Evolutionary conservation across 2,888 invertebrate genomes (phyloP), one percentile per base, ranked within the genome.

Genomic region (Meliscaeva auricollis): DNA sequence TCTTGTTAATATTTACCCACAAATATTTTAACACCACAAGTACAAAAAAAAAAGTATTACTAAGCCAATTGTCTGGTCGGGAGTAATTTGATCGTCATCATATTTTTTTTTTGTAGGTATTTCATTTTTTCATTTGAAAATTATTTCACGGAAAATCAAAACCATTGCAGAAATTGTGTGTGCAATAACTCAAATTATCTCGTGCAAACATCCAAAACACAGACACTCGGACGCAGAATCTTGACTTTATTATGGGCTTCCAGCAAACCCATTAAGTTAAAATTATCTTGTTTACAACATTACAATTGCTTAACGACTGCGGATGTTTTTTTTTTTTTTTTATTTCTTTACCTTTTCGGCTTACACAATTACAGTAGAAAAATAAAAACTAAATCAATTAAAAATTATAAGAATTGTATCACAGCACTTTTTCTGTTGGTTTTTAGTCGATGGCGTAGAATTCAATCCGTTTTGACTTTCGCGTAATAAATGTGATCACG

Each of bases 391-490:
- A 26, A 72, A 38, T 20, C 3, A 22, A 17, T 50, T 1, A 41
- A 54, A 17, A 62, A 62, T 17, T 20, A n/a, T 46, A 72, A 76
- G 56, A 50, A 11, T 9, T 41, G 17, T 52, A 75, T 52, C 79
- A 79, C 79, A 68, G 84, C 84, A 84, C 66, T 79, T 79, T 84
- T 79, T n/a, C 11, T 13, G 9, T 62, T n/a, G n/a, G 3, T 20
- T 35, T 13, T 32, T 6, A 7, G 50, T 38, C 26, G 38, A 11
- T 38, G 38, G 13, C 0, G 38, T 46, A 2, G 44, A 70, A 9
- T 50, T 17, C 44, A 64, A 62, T 54, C 8, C 38, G 38, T 38
- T 38, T 35, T 9, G 1, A 35, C 46, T 77, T 77, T 62, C 30
- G 35, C 44, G 44, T 48, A 48, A 3, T 54, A 20, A 82, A 66